Evolutionary conservation across 2,888 invertebrate genomes (phyloP).

Genomic region (Bombylius major): DNA sequence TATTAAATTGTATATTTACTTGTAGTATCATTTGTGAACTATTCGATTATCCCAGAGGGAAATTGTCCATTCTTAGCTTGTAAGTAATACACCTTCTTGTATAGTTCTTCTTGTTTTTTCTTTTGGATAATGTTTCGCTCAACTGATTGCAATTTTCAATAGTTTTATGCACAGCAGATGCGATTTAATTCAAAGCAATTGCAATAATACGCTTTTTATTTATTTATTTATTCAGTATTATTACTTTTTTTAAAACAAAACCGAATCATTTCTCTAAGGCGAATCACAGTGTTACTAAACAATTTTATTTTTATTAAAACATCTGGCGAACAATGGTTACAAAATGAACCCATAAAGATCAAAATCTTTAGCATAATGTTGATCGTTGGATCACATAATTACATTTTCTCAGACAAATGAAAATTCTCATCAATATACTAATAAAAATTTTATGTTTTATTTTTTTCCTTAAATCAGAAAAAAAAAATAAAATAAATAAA

Average conservation of each 20-base stretch:
- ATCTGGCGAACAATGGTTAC: slow-evolving; percentile 10
- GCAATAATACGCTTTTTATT: no score
- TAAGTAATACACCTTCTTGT: no score
- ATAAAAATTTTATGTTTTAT: not conserved
- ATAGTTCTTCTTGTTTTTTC: no score
- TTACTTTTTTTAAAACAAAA: no score
- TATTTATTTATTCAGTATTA: no score
- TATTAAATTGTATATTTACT: not conserved
- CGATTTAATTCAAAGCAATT: no score
- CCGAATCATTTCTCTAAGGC: not conserved
- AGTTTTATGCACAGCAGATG: no score
- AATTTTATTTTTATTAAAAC: slow-evolving; percentile 4
- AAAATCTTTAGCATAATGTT: slow-evolving; percentile 7
- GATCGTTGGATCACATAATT: slow-evolving; percentile 9
- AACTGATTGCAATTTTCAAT: no score
- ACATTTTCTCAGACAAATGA: slow-evolving; percentile 5
- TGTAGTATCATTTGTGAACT: no score
- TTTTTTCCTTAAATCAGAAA: not conserved
- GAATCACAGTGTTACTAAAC: not conserved
- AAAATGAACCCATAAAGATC: slow-evolving; percentile 9
- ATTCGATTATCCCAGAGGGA: not conserved
- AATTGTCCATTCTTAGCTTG: not conserved
- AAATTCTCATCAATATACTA: slow-evolving; percentile 6
- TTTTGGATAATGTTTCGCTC: no score
- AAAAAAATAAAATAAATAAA: not conserved